Base-by-base conservation (phyloP, 2,113 vertebrate genomes). In the Melanerpes aurifrons region DNA sequence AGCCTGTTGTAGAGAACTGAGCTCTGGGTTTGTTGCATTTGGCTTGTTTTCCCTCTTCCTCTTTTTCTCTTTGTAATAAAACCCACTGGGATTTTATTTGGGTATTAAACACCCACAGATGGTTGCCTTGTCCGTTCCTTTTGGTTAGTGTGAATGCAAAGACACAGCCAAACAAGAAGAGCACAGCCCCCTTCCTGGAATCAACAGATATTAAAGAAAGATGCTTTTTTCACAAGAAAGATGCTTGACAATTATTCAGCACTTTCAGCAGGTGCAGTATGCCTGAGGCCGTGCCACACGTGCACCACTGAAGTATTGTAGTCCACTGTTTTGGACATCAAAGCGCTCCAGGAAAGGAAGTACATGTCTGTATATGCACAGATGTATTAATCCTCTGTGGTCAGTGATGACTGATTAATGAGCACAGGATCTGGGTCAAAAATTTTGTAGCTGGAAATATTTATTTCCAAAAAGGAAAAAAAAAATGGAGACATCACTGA, bases 191-290 rank as follows among this genome's bases (percentile, higher is more conserved):
- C 83, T 90, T 93, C 66, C 78, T 89, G 88, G 95, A 95, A 94
- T 95, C 94, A 90, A 77, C 90, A 93, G 57, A 89, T 95, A 95
- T 82, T 90, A 93, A 95, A 95, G 76, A 28, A 92, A 92, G n/a
- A 94, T 67, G 63, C 26, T 71, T 93, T 90, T 69, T 92, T 48
- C 15, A 45, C 61, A 87, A 88, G 53, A 78, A 89, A 82, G 70
- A 62, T 62, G 57, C 71, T 87, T 97, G 93, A 92, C 88, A 88
- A 54, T 45, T 88, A 57, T 94, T 84, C 95, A 97, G 0, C 66
- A n/a, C 67, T 93, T 97, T 95, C 82, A 95, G 93, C 86, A 94
- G 95, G 92, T 95, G 86, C 78, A 82, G 28, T 57, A 69, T 82
- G 78, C 82, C 89, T 74, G 54, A 92, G 85, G 94, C 90, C 86